Conservation (phyloP, 2,113 vertebrate genomes). For the Rhabdornis inornatus region DNA sequence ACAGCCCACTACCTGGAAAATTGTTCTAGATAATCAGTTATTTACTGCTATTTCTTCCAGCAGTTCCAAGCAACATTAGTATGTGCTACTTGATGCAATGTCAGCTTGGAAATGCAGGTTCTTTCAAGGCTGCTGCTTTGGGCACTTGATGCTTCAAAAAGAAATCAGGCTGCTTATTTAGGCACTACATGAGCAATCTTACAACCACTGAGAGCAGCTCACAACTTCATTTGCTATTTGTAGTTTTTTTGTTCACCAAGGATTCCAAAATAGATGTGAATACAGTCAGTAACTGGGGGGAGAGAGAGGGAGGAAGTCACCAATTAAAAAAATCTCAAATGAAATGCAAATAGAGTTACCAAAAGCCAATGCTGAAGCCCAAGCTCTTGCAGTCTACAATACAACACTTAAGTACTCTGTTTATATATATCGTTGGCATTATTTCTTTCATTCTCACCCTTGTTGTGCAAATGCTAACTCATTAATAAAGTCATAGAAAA, state of each 20-base stretch:
- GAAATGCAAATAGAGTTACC: not conserved
- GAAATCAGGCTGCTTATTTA: not conserved
- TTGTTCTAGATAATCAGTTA: not conserved
- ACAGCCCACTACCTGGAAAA: not conserved
- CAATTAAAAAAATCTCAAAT: not conserved
- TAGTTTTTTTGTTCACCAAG: not conserved
- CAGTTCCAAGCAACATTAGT: not conserved
- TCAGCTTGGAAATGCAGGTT: not conserved
- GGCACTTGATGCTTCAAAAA: not conserved
- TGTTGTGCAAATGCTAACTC: not conserved
- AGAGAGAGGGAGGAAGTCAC: not conserved
- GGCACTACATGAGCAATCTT: not conserved
- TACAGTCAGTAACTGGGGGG: no score
- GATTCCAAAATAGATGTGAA: not conserved
- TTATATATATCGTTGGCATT: not conserved
- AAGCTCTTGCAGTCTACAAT: not conserved
- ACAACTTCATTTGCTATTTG: not conserved
- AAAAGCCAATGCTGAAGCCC: not conserved
- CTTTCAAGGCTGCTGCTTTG: not conserved
- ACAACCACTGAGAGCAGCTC: not conserved
- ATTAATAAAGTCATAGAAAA: not conserved
- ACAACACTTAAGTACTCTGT: not conserved
- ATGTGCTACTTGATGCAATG: not conserved
- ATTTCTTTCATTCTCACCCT: not conserved
- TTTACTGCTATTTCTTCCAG: not conserved